These are phyloP conservation scores for Calcarius lapponicus DNA, from an alignment of 2,797 vertebrate species.

Conservation along the genomic window DNA sequence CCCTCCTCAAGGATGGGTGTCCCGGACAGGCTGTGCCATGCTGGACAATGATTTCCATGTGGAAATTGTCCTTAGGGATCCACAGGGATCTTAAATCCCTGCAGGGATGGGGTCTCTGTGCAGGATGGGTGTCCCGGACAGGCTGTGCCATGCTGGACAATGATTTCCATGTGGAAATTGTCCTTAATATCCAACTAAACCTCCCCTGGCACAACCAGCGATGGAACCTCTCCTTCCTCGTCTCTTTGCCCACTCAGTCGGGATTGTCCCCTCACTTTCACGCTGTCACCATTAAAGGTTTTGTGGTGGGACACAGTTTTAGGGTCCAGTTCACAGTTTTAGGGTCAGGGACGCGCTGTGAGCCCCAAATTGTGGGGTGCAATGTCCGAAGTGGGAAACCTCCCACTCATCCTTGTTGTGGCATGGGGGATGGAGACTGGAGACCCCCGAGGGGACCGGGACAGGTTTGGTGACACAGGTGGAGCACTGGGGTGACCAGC, in stretches of 20 bases:
- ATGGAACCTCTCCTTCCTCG: fast-evolving
- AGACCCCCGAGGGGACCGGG: not conserved
- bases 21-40: not conserved
- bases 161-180: not conserved
- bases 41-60: too few species aligned
- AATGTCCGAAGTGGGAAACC: not conserved
- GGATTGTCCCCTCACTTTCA: fast-evolving
- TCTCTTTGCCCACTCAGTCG: fast-evolving
- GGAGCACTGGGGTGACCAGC: not conserved
- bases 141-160: not conserved
- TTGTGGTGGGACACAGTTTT: fast-evolving
- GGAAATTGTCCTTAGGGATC: too few species aligned
- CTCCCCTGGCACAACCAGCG: fast-evolving
- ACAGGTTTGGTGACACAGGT: not conserved
- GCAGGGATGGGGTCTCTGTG: not conserved
- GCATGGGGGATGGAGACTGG: not conserved
- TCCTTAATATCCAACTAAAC: not conserved
- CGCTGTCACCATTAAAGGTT: fast-evolving
- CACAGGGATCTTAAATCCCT: not conserved
- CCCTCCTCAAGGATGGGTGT: not conserved
- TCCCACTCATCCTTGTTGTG: fast-evolving
- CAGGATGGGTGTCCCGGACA: not conserved
- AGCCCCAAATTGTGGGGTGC: fast-evolving
- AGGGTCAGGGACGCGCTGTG: fast-evolving
- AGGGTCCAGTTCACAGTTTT: too few species aligned